Base-by-base conservation (phyloP, 1,140 invertebrate species). In the Zaprionus ghesquierei region DNA sequence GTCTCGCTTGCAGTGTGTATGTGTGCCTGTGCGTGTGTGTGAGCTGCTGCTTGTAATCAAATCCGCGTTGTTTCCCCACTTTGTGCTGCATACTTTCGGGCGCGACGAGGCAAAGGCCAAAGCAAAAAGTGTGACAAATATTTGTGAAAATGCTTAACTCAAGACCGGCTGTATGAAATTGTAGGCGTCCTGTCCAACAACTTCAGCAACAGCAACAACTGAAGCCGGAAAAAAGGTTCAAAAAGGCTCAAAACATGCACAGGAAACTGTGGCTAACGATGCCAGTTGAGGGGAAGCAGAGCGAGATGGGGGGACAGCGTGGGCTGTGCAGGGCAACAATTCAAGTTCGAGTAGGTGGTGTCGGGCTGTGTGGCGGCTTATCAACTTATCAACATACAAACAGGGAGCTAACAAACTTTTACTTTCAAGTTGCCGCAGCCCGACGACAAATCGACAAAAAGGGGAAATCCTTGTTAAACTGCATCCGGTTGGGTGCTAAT, bases 251-350 rank as follows among this genome's bases (percentile, higher is more conserved):
- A 66, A 65, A 56, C 79, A 89, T 87, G 84, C 82, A 87, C 82
- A 87, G 82, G 82, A 87, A 89, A 70, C 84, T 87, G 82, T 89
- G 82, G 82, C 82, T 87, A 87, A 87, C 82, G 82, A 87, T 79
- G 77, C 77, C 60, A 38, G 49, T 18, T 59, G 53, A 29, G 46
- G 56, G 23, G n/a, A 9, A 20, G 15, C 13, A 15, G 8, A 12
- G 44, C 25, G 13, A 5, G 2, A 22, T 20, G 35, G 38, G 0
- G 49, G 60, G 31, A 20, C 15, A 6, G 59, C 5, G 18, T 23
- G 18, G 12, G 46, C n/a, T 3, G n/a, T 1, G 41, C 33, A 38
- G 50, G 41, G 25, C 33, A 29, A 27, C 38, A 29, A 54, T 54
- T 44, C 50, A 50, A 63, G 50, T 62, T 62, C 60, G 61, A 63